Evolutionary conservation across 2,797 vertebrate species (phyloP).

Genomic region (Ceyx erithaca): DNA sequence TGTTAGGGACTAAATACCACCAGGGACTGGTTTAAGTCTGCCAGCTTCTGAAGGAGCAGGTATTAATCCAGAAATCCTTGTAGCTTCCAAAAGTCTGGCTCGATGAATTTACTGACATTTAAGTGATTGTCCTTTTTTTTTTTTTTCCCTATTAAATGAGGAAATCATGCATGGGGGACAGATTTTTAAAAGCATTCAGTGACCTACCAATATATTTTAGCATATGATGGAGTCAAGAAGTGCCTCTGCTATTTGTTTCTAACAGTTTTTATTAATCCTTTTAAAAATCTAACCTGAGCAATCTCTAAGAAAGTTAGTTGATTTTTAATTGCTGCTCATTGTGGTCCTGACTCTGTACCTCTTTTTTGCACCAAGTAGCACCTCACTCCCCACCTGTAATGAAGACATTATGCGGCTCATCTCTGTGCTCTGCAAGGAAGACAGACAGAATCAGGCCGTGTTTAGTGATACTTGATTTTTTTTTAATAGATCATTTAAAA

Average conservation of each 20-base stretch:
- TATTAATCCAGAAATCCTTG: not conserved
- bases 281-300: conserved; percentile 3
- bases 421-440: not conserved
- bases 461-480: conserved; percentile 67
- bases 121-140: not conserved
- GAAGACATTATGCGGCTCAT: not conserved
- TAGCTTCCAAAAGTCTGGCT: not conserved
- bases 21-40: not conserved
- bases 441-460: not conserved
- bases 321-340: conserved; percentile 8
- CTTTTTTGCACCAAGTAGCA: not conserved
- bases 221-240: not conserved
- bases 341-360: conserved; percentile 7
- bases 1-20: not conserved
- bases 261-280: not conserved
- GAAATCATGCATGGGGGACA: not conserved
- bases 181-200: conserved; percentile 12
- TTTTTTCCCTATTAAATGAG: not conserved
- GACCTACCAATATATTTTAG: not conserved
- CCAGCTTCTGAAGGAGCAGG: not conserved
- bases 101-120: not conserved
- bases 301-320: not conserved
- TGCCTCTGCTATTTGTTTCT: not conserved
- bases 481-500: conserved; percentile 39
- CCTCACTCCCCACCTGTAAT: not conserved